Evolutionary conservation across 2,113 vertebrate genomes (phyloP).

Genomic region (Vulpes ferrilata): DNA sequence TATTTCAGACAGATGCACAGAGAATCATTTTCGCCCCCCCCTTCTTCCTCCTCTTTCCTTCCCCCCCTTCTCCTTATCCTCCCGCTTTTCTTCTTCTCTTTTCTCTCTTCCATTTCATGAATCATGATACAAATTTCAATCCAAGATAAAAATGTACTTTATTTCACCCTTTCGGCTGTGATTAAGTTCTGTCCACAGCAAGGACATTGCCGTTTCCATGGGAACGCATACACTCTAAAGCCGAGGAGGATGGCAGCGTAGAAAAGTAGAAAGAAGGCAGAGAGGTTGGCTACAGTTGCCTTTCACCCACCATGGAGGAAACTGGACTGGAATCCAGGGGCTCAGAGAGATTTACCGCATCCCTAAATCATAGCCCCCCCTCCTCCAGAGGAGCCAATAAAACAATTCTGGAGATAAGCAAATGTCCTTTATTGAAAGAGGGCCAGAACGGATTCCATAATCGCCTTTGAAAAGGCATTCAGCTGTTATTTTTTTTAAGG

Average conservation of each 20-base stretch:
- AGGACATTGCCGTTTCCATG: constrained; percentile 79
- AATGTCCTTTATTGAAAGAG: constrained; percentile 8
- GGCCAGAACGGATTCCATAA: background rate
- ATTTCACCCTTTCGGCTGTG: constrained; percentile 71
- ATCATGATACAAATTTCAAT: constrained; percentile 78
- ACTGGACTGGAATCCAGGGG: constrained; percentile 22
- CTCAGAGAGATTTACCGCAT: constrained; percentile 1
- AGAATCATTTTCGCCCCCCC: background rate
- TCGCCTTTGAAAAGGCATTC: constrained; percentile 41
- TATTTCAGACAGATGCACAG: background rate
- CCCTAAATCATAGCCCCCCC: constrained; percentile 15
- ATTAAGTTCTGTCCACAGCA: constrained; percentile 80
- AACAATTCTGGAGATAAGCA: constrained; percentile 49
- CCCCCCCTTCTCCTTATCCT: background rate
- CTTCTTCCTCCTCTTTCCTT: too few relatives aligned
- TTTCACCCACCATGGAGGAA: constrained; percentile 21
- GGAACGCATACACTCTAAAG: constrained; percentile 68
- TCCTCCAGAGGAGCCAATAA: background rate
- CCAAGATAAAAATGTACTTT: constrained; percentile 78
- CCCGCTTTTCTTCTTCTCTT: constrained; percentile 34
- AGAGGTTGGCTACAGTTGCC: constrained; percentile 56
- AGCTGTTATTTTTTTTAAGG: constrained; percentile 2
- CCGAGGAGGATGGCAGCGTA: background rate
- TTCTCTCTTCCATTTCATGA: constrained; percentile 61
- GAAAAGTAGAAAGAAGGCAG: constrained; percentile 64